Conservation (phyloP, 2,797 vertebrate genomes). For the Natrix natrix region DNA sequence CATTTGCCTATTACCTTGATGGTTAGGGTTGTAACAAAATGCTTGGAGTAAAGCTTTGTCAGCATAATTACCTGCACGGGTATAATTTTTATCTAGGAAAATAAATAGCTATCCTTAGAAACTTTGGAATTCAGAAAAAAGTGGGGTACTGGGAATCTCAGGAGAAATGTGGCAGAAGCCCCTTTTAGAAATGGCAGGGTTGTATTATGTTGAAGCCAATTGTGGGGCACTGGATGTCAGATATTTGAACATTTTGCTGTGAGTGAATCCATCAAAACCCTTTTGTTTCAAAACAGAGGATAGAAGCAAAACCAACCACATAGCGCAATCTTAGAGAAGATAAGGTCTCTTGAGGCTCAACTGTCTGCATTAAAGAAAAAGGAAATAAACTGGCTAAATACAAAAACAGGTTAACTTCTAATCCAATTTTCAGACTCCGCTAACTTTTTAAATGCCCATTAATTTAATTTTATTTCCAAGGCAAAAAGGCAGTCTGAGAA, state of each 20-base stretch:
- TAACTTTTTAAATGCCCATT: not conserved
- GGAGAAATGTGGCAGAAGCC: not conserved
- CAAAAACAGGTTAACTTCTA: not conserved
- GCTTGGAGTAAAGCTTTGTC: not conserved
- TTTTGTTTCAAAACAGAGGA: not conserved
- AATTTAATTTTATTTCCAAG: constrained; percentile 3
- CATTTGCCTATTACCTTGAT: not conserved
- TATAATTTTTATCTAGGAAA: not conserved
- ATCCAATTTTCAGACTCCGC: not conserved
- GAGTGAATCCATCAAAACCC: not conserved
- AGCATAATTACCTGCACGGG: not conserved
- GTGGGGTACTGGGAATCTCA: not conserved
- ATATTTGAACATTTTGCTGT: not conserved
- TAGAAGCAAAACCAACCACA: not conserved
- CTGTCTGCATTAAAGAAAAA: not conserved
- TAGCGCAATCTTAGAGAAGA: not conserved
- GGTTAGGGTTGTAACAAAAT: not conserved
- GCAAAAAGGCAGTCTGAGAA: not conserved
- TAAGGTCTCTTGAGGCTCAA: not conserved
- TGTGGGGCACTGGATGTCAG: not conserved
- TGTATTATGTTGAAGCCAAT: not conserved
- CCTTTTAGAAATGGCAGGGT: not conserved
- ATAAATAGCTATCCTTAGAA: not conserved
- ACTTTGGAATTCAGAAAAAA: not conserved
- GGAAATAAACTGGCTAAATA: not conserved